Evolutionary conservation across 2,113 vertebrate species (phyloP), one percentile per base, ranked within the genome.

Genomic region (Corythornis vintsioides): DNA sequence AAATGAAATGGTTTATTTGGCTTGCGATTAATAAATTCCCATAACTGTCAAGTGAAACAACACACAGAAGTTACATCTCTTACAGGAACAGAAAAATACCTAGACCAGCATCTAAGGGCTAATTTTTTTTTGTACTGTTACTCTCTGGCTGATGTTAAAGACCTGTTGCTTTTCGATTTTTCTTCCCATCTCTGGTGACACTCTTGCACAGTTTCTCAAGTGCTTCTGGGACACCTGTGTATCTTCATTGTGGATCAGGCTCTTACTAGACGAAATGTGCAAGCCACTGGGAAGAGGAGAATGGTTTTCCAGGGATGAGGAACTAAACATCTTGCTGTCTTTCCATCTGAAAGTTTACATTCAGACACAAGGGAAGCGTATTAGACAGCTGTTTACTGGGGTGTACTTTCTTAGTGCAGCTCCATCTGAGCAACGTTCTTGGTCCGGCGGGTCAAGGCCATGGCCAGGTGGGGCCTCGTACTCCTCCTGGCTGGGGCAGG

Each of bases 1-100:
- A 97, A 97, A 97, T 95, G 52, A 97, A 98, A 97, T 95, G 92
- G 83, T 65, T 95, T 94, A 56, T 95, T 95, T 97, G 94, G 96
- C 96, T 96, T 89, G 86, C 3, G 48, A 97, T 96, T 97, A 96
- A 97, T 97, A 97, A 95, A 94, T 97, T 97, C 94, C 96, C 94
- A 95, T 98, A 96, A 97, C 90, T 95, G 90, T 53, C 92, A 90
- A 84, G 61, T 21, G 15, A 94, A 92, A 90, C 12, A 42, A 59
- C 88, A 92, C 55, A 74, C 75, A 84, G 45, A 86, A 94, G 80
- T 71, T 95, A 42, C 74, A 61, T 83, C 74, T 80, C 86, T 97
- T 97, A 96, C 90, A 96, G 95, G 93, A 97, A 97, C 1, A 90
- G 43, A 80, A 93, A 50, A 84, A 86, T n/a, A 88, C 65, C 50